Evolutionary conservation across 2,113 vertebrate genomes (phyloP), one percentile per base, ranked within the genome.

Genomic region (Lepus americanus): DNA sequence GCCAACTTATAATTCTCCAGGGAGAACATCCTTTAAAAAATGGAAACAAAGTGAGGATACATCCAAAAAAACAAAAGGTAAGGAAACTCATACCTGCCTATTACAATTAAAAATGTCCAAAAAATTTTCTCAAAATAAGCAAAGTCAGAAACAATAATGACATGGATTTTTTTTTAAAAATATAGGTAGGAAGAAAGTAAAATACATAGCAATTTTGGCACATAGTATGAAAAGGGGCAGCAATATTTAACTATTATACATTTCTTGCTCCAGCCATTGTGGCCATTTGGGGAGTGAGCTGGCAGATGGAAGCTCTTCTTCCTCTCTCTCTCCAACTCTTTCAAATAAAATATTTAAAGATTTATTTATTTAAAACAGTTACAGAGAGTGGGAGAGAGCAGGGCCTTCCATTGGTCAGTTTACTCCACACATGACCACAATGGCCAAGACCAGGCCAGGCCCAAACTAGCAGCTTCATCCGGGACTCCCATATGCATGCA

Each of bases 11-110:
- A 70, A 80, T 77, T 39, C 51, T n/a, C 55, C 1, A 73, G 10
- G 64, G 36, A 91, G 84, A 92, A 94, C n/a, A 92, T 31, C 25
- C 33, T 76, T 76, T 87, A 53, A 72, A 72, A 70, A 66, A 23
- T 53, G 14, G 8, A 70, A 1, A 80, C 31, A 31, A 86, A 70
- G 33, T 87, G 53, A 76, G 94, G 9, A 81, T 4, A 77, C 89
- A 87, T 81, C 5, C 74, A 88, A 49, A 88, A 20, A 74, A 27
- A 36, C 25, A 76, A 87, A 89, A 93, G n/a, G 27, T 55, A 63
- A 88, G 9, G 55, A 31, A 85, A 49, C 19, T 63, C n/a, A 89
- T 3, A 64, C 5, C 7, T 86, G 10, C 53, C 25, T 80, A 33
- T 5, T 44, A 67, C 27, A 77, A 5, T 33, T 25, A 72, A n/a